A percentile compares a stretch with the other conserved stretches of the same genome.
phyloP scores from a whole-genome alignment of 2,888 invertebrate species.

The Pheosia gnoma region DNA sequence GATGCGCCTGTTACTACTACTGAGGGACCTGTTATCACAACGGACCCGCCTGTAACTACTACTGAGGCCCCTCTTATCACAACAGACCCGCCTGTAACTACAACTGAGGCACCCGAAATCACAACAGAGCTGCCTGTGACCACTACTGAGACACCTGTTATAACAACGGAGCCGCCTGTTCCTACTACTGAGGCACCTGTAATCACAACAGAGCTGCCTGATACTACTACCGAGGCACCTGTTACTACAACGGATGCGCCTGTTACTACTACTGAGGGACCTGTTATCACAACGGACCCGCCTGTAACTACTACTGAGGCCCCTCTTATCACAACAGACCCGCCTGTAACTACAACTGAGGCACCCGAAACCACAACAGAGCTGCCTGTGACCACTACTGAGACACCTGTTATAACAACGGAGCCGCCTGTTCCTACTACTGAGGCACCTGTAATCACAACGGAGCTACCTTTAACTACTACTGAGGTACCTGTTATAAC shows the following conservation, averaged over 20 bases:
- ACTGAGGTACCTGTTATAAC: slow-evolving; percentile 11
- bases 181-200: background rate
- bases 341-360: slow-evolving; percentile 9
- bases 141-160: background rate
- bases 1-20: slow-evolving; percentile 7
- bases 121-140: background rate
- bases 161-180: background rate
- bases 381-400: slow-evolving; percentile 15
- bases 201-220: background rate
- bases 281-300: slow-evolving; percentile 12
- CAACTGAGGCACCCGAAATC: background rate
- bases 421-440: slow-evolving; percentile 12
- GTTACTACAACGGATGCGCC: slow-evolving; percentile 5
- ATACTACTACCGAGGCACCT: background rate
- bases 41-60: slow-evolving; percentile 6
- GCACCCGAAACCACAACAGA: slow-evolving; percentile 9
- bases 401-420: slow-evolving; percentile 7
- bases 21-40: background rate
- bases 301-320: slow-evolving; percentile 9
- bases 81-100: slow-evolving; percentile 6
- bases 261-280: slow-evolving; percentile 6
- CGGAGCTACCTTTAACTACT: slow-evolving; percentile 9
- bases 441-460: slow-evolving; percentile 4
- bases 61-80: slow-evolving; percentile 1
- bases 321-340: slow-evolving; percentile 9